Conservation (phyloP, 2,888 invertebrate genomes). For the Tryphoninae sp. region DNA sequence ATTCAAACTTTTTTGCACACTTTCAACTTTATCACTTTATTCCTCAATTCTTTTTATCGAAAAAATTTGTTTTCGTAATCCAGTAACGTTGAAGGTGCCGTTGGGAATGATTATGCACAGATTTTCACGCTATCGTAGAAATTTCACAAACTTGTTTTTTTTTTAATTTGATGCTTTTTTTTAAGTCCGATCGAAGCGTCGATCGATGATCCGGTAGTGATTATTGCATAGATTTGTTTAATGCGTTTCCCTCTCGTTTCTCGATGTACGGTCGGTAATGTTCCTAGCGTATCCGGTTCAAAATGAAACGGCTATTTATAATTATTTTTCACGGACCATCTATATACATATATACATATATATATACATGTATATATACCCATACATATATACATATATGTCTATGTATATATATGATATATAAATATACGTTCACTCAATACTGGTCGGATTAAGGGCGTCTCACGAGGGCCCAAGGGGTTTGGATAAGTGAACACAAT, state of each 20-base stretch:
- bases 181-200: background rate
- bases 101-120: background rate
- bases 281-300: too few species aligned
- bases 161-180: constrained; percentile 17
- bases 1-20: background rate
- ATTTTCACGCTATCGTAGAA: background rate
- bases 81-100: constrained; percentile 13
- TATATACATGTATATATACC: background rate
- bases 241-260: background rate
- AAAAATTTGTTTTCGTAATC: constrained; percentile 18
- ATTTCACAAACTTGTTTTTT: background rate
- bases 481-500: constrained; percentile 24
- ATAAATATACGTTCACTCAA: constrained; percentile 27
- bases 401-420: constrained; percentile 19
- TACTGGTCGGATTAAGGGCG: constrained; percentile 38
- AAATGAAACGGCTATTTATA: background rate
- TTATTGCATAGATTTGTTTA: background rate
- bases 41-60: background rate
- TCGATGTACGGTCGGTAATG: too few species aligned
- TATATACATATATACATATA: background rate
- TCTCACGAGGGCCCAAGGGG: background rate
- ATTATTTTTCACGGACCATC: constrained; percentile 7
- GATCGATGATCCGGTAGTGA: background rate
- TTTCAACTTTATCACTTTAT: constrained; percentile 27
- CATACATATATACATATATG: background rate